Percentiles rank a stretch among this genome's conserved stretches.
These are phyloP conservation scores for Spodoptera littoralis DNA, from an alignment of 2,888 invertebrate species.

Conservation along the genomic window DNA sequence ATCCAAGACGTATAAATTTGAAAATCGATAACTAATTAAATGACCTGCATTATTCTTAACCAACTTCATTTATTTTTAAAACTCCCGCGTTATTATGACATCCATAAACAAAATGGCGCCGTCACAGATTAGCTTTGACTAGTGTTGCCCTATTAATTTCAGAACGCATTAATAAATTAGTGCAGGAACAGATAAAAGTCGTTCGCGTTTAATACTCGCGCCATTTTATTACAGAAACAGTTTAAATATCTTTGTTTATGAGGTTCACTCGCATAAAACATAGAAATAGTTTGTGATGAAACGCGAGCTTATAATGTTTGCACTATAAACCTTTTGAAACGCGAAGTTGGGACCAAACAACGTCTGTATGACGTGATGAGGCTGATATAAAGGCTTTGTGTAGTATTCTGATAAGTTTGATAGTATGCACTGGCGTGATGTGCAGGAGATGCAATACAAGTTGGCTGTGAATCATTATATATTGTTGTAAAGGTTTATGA, in stretches of 20 bases:
- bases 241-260: slow-evolving; percentile 41
- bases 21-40: no score
- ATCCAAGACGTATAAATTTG: no score
- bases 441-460: slow-evolving; percentile 37
- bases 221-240: slow-evolving; percentile 26
- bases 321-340: slow-evolving; percentile 42
- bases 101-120: no score
- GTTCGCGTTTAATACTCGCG: not conserved
- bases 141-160: no score
- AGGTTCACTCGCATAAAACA: slow-evolving; percentile 23
- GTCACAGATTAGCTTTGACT: no score
- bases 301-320: slow-evolving; percentile 42
- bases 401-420: slow-evolving; percentile 12
- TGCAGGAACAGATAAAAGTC: slow-evolving; percentile 12
- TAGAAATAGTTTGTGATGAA: slow-evolving; percentile 48
- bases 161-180: slow-evolving; percentile 15
- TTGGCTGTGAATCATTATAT: slow-evolving; percentile 18
- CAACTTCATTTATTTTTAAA: no score
- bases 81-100: no score
- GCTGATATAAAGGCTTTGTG: slow-evolving; percentile 54
- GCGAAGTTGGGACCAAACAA: slow-evolving; percentile 38
- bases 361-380: slow-evolving; percentile 38
- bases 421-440: slow-evolving; percentile 28
- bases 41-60: no score
- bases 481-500: slow-evolving; percentile 6